These are phyloP conservation scores for Zootoca vivipara DNA, from an alignment of 2,113 vertebrate genomes.

Conservation along the genomic window DNA sequence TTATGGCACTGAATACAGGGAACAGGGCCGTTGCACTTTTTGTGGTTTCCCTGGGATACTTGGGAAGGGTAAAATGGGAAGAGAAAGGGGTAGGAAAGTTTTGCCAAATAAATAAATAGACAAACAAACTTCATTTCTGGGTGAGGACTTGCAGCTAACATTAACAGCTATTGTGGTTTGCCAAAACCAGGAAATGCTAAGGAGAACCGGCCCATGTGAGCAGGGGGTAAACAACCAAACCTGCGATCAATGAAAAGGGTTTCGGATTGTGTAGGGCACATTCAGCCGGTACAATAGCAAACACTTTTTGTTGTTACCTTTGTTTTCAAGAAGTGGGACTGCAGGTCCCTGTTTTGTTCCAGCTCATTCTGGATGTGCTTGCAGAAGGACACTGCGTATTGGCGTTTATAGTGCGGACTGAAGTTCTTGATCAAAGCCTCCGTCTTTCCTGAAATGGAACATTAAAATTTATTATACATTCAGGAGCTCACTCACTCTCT, in stretches of 20 bases:
- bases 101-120: background rate
- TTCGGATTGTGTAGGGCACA: background rate
- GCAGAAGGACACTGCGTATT: conserved; percentile 84
- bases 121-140: background rate
- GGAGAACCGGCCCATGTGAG: no score
- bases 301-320: conserved; percentile 73
- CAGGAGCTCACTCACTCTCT: fast-evolving
- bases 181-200: background rate
- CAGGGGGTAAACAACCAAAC: background rate
- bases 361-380: conserved; percentile 82
- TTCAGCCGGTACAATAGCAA: background rate
- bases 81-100: background rate
- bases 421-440: conserved; percentile 85
- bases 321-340: conserved; percentile 82
- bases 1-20: no score
- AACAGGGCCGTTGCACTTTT: background rate
- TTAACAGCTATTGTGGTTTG: background rate
- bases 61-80: background rate
- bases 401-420: conserved; percentile 83
- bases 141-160: background rate
- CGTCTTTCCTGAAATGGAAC: conserved; percentile 77
- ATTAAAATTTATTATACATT: conserved; percentile 5
- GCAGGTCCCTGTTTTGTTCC: conserved; percentile 78
- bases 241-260: background rate
- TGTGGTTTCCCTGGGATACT: background rate